These are phyloP conservation scores for Drosophila crucigera DNA, from an alignment of 2,888 invertebrate genomes.

Conservation along the genomic window DNA sequence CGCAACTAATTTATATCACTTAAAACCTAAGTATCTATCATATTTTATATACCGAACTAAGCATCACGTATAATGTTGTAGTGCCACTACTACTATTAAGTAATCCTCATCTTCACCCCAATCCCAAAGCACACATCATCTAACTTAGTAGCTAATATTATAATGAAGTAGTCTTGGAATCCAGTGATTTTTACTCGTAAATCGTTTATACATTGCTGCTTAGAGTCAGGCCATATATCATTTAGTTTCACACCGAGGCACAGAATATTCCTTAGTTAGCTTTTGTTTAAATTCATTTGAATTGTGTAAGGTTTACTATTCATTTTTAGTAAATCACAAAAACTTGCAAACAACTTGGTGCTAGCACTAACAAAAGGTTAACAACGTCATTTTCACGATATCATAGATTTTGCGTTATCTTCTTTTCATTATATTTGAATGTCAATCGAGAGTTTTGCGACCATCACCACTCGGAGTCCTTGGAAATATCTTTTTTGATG, in stretches of 20 bases:
- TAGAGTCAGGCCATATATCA: slow-evolving; percentile 36
- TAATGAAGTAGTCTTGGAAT: slow-evolving; percentile 28
- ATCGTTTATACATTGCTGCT: slow-evolving; percentile 27
- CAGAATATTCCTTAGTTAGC: slow-evolving; percentile 68
- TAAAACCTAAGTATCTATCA: slow-evolving; percentile 17
- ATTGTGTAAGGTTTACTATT: slow-evolving; percentile 26
- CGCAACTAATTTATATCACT: slow-evolving; percentile 21
- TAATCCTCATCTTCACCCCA: slow-evolving; percentile 10
- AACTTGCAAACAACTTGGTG: background rate
- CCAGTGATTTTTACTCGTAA: slow-evolving; percentile 42
- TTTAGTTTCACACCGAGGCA: slow-evolving; percentile 23
- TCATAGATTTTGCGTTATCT: background rate
- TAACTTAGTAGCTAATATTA: slow-evolving; percentile 40
- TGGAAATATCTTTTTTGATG: background rate
- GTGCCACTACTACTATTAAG: slow-evolving; percentile 16
- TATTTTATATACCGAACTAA: slow-evolving; percentile 31
- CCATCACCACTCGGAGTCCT: background rate
- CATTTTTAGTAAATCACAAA: slow-evolving; percentile 37
- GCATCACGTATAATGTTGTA: slow-evolving; percentile 34
- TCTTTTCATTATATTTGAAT: slow-evolving; percentile 1
- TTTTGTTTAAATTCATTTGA: slow-evolving; percentile 37
- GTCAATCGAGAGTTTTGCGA: slow-evolving; percentile 6
- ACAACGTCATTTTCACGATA: background rate
- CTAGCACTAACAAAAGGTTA: background rate
- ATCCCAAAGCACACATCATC: slow-evolving; percentile 3